A percentile compares a stretch with the other conserved stretches of the same genome.
Evolutionary conservation across 2,888 invertebrate genomes (phyloP).

Genomic region (Exocentrus adspersus): DNA sequence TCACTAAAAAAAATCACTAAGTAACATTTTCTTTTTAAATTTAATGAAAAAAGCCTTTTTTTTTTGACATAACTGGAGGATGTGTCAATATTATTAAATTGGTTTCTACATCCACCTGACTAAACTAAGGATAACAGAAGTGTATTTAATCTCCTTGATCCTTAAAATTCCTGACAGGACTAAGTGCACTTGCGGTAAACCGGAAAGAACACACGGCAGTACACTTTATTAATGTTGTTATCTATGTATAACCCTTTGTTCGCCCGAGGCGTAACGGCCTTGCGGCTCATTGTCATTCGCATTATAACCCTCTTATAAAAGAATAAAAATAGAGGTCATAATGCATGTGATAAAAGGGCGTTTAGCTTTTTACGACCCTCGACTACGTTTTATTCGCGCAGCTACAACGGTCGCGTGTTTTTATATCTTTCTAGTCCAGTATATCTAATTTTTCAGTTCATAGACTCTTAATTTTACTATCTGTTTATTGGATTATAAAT

Average conservation of each 20-base stretch:
- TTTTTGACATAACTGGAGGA: too few relatives aligned
- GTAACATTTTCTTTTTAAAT: too few relatives aligned
- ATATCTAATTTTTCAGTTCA: constrained; percentile 21
- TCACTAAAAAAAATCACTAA: too few relatives aligned
- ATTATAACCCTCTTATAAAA: background rate
- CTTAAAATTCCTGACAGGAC: too few relatives aligned
- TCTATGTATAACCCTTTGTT: constrained; percentile 4
- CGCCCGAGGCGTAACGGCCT: background rate
- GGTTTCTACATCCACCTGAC: too few relatives aligned
- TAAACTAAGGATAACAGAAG: too few relatives aligned
- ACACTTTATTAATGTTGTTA: constrained; percentile 1
- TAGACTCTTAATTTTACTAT: constrained; percentile 21
- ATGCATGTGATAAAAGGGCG: constrained; percentile 13
- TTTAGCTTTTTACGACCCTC: constrained; percentile 3
- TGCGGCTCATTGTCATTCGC: background rate
- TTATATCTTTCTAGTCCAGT: background rate
- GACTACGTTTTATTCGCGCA: background rate
- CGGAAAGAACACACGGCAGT: background rate
- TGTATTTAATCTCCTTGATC: too few relatives aligned
- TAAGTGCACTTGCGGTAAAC: background rate
- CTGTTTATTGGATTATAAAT: constrained; percentile 24
- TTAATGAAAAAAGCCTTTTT: too few relatives aligned
- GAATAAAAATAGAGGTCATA: constrained; percentile 15
- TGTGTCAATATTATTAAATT: too few relatives aligned
- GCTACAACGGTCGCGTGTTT: constrained; percentile 5